Evolutionary conservation across 2,797 vertebrate species (phyloP).

Genomic region (Cossypha heuglini): DNA sequence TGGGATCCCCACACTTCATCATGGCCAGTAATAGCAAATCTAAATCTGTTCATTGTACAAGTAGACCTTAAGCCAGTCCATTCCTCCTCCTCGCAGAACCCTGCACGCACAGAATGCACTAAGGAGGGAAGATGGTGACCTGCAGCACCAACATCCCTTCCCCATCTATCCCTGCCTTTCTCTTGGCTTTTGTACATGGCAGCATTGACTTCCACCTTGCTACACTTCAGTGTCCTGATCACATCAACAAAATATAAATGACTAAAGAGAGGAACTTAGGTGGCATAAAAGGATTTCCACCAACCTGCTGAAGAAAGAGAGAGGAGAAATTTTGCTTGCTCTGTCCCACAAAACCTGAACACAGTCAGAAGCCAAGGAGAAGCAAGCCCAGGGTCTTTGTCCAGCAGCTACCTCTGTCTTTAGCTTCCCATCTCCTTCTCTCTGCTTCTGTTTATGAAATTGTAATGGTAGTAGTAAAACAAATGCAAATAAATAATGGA

Average conservation of each 20-base stretch:
- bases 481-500: conserved; percentile 55
- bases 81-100: not conserved
- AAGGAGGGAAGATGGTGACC: not conserved
- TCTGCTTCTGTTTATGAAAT: conserved; percentile 40
- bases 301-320: not conserved
- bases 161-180: not conserved
- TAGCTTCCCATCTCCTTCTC: not conserved
- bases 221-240: not conserved
- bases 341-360: not conserved
- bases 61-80: not conserved
- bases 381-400: not conserved
- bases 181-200: not conserved
- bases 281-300: not conserved
- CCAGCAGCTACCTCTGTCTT: not conserved
- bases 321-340: not conserved
- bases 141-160: not conserved
- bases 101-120: not conserved
- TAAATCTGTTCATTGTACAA: not conserved
- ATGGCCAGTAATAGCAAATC: not conserved
- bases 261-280: not conserved
- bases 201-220: not conserved
- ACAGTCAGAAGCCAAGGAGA: not conserved
- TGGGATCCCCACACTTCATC: not conserved
- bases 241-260: not conserved
- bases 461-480: conserved; percentile 31